Conservation (phyloP, 2,797 vertebrate genomes). For the Phoebastria nigripes region DNA sequence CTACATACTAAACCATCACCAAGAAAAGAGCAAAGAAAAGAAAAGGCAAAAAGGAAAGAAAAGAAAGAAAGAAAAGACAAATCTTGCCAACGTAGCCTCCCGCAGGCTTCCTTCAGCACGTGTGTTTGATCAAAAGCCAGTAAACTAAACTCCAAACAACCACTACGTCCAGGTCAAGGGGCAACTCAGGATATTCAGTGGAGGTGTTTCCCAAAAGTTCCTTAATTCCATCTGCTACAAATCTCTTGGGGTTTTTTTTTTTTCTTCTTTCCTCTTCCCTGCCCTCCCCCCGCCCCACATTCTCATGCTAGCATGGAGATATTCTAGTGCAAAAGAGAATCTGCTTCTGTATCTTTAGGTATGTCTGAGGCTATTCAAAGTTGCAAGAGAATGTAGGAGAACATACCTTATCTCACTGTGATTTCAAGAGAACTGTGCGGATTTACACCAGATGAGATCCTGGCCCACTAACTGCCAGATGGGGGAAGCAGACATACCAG, state of each 20-base stretch:
- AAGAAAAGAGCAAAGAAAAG: background rate
- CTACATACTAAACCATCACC: background rate
- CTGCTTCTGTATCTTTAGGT: background rate
- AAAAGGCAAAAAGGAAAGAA: background rate
- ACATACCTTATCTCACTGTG: background rate
- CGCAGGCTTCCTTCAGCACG: background rate
- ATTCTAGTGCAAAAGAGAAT: background rate
- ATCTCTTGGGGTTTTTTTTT: background rate
- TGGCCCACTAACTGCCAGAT: background rate
- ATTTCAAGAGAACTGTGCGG: background rate
- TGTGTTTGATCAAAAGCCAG: background rate
- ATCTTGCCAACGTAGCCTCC: background rate
- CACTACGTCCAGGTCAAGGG: background rate
- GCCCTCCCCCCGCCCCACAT: accelerated
- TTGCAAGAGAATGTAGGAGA: accelerated
- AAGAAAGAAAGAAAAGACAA: background rate
- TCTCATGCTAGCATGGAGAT: background rate
- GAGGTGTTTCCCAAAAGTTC: background rate
- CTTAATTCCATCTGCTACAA: background rate
- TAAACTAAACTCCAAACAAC: background rate
- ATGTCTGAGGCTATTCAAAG: background rate
- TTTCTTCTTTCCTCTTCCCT: accelerated
- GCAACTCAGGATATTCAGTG: background rate
- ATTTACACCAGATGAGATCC: background rate
- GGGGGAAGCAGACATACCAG: background rate